These are phyloP conservation scores for Metalampra italica DNA, from an alignment of 2,888 invertebrate species.

Conservation along the genomic window DNA sequence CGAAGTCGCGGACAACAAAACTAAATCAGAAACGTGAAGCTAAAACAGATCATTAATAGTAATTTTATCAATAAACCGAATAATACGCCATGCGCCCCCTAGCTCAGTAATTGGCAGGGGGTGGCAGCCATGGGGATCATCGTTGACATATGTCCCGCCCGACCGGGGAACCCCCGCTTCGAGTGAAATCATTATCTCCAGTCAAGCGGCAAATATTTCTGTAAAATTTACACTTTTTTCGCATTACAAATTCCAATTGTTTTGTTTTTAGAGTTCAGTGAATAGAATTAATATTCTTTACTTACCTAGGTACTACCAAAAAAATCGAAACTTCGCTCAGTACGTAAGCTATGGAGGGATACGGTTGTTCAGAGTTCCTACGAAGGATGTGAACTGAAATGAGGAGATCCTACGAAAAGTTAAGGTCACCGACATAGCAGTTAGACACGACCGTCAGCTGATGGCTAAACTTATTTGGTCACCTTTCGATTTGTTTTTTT, in stretches of 20 bases:
- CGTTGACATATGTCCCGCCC: conserved; percentile 54
- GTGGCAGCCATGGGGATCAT: conserved; percentile 27
- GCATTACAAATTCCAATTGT: conserved; percentile 9
- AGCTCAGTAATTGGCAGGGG: conserved; percentile 44
- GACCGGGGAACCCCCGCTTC: conserved; percentile 16
- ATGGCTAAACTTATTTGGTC: no score
- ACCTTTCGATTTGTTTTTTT: no score
- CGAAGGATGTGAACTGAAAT: no score
- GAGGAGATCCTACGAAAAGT: no score
- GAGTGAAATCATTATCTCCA: conserved; percentile 47
- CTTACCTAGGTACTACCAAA: no score
- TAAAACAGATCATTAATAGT: conserved; percentile 22
- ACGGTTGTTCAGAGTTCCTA: no score
- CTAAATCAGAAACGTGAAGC: neutral
- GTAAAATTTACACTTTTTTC: conserved; percentile 31
- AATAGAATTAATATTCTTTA: no score
- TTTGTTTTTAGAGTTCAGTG: no score
- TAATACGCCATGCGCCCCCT: conserved; percentile 8
- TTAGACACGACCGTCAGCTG: no score
- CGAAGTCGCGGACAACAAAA: neutral
- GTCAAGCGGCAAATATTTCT: conserved; percentile 46
- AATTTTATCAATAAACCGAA: conserved; percentile 20
- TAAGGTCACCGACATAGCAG: no score
- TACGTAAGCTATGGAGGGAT: no score
- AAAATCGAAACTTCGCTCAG: no score